Percentiles rank a stretch among this genome's conserved stretches.
phyloP scores from a whole-genome alignment of 1,140 invertebrate species.

The Muscidifurax raptorellus region DNA sequence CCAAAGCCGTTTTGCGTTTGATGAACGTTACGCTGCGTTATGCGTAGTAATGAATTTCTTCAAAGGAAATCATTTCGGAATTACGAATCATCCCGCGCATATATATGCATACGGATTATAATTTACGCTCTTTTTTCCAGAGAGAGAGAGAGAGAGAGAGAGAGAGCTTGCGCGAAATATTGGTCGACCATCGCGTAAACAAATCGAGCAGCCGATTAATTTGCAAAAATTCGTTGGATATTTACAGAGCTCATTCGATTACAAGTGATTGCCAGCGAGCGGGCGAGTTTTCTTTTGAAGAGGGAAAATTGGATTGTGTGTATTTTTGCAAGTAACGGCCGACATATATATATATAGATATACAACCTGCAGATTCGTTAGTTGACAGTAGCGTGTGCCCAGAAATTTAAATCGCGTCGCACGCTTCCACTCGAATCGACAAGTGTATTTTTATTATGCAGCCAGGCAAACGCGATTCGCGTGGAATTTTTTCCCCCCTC shows the following conservation, averaged over 20 bases:
- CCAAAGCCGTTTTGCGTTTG: neutral
- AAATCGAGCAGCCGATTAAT: neutral
- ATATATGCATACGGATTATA: neutral
- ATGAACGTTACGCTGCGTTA: neutral
- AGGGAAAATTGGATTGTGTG: neutral
- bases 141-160: too few species aligned
- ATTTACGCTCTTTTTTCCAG: neutral
- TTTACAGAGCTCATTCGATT: neutral
- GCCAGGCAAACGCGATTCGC: neutral
- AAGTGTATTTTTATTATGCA: slow-evolving; percentile 13
- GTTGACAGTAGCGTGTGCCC: neutral
- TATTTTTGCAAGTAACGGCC: neutral
- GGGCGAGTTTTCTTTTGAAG: neutral
- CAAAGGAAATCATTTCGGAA: neutral
- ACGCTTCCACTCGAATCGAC: slow-evolving; percentile 22
- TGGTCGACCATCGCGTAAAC: neutral
- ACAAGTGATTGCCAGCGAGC: neutral
- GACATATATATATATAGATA: too few species aligned
- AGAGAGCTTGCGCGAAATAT: neutral
- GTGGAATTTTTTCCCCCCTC: too few species aligned
- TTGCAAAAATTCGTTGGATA: neutral
- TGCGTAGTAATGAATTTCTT: neutral
- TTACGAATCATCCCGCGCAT: too few species aligned
- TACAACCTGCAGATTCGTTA: slow-evolving; percentile 25
- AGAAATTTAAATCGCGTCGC: slow-evolving; percentile 32